A percentile compares a stretch with the other conserved stretches of the same genome.
These are phyloP conservation scores for Tautogolabrus adspersus DNA, from an alignment of 2,113 vertebrate genomes.

Conservation along the genomic window DNA sequence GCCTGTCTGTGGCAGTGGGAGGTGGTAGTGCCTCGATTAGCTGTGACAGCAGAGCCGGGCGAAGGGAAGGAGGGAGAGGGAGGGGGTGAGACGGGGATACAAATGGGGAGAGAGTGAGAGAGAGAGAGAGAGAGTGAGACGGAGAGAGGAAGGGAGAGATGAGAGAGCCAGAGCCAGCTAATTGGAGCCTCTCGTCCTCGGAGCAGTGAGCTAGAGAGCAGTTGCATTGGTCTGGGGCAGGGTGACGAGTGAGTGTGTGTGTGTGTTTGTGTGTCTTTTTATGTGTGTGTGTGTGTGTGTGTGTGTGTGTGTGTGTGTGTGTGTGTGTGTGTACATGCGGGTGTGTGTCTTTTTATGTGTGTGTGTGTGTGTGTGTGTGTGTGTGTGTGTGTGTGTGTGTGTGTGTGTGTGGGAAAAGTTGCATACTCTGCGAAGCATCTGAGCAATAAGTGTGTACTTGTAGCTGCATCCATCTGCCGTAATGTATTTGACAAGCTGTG, in stretches of 20 bases:
- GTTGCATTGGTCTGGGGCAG: slow-evolving; percentile 51
- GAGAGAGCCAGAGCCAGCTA: slow-evolving; percentile 69
- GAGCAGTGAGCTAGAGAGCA: slow-evolving; percentile 65
- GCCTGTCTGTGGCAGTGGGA: slow-evolving; percentile 76
- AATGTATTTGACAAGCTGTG: no score
- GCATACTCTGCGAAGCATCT: slow-evolving; percentile 32
- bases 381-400: background rate
- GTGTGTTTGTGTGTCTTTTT: slow-evolving; percentile 1
- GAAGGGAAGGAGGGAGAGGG: slow-evolving; percentile 5
- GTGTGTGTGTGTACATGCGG: slow-evolving; percentile 29
- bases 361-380: background rate
- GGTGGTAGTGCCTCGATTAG: slow-evolving; percentile 79
- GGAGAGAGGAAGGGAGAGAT: slow-evolving; percentile 17
- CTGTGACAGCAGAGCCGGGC: slow-evolving; percentile 77
- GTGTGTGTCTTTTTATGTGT: background rate
- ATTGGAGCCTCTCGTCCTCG: slow-evolving; percentile 81
- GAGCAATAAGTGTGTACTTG: slow-evolving; percentile 6
- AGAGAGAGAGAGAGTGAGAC: slow-evolving; percentile 11
- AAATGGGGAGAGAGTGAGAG: slow-evolving; percentile 37
- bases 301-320: background rate
- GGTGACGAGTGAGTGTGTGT: slow-evolving; percentile 28
- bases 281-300: no score
- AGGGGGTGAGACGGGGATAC: background rate
- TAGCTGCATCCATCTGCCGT: background rate
- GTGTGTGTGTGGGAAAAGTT: slow-evolving; percentile 8